Conservation (phyloP, 1,140 invertebrate genomes). For the Andricus grossulariae region DNA sequence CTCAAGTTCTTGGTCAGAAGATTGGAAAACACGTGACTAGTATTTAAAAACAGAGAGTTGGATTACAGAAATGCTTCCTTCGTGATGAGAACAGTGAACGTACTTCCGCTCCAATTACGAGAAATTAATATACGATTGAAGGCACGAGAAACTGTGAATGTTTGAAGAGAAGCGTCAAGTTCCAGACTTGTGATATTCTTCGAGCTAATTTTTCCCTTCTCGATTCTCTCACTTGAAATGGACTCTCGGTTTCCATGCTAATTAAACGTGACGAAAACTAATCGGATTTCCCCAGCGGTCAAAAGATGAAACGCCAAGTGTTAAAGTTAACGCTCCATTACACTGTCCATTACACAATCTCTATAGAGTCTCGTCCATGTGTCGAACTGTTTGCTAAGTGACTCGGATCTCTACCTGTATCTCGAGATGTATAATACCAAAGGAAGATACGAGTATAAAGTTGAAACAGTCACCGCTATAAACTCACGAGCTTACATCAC, state of each 20-base stretch:
- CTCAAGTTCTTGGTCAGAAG: not conserved
- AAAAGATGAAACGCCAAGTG: conserved; percentile 20
- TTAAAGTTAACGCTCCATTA: conserved; percentile 28
- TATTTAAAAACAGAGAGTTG: conserved; percentile 18
- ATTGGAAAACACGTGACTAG: conserved; percentile 11
- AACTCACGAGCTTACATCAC: conserved; percentile 64
- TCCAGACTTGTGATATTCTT: not conserved
- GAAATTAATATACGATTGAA: conserved; percentile 15
- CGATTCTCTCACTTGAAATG: not conserved
- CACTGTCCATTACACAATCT: conserved; percentile 14
- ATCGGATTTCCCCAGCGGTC: conserved; percentile 20
- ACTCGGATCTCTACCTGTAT: conserved; percentile 40
- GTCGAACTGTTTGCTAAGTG: conserved; percentile 31
- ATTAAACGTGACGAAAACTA: conserved; percentile 29
- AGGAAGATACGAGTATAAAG: conserved; percentile 38
- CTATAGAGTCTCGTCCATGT: conserved; percentile 11
- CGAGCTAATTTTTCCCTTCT: not conserved
- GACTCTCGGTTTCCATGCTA: conserved; percentile 2
- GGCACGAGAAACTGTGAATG: not conserved
- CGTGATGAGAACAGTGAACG: conserved; percentile 21
- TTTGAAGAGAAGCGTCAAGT: not conserved
- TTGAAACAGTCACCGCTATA: conserved; percentile 63
- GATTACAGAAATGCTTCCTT: conserved; percentile 17
- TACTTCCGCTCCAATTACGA: conserved; percentile 27
- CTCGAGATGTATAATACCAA: conserved; percentile 26